phyloP scores from a whole-genome alignment of 2,797 vertebrate genomes.

The Nannoperca australis region DNA sequence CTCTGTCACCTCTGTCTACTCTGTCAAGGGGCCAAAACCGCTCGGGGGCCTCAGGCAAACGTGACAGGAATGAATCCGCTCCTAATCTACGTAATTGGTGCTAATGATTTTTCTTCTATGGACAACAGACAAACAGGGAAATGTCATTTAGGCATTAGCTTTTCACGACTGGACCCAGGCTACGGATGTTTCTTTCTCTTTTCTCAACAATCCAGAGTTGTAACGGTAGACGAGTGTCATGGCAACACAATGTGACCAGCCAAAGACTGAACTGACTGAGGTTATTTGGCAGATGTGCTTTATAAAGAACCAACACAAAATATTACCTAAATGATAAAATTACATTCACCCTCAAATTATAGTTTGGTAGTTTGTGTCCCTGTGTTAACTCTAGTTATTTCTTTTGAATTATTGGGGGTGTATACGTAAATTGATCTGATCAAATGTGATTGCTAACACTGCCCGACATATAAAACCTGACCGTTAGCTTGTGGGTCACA shows the following conservation, averaged over 20 bases:
- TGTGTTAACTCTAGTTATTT: too few relatives aligned
- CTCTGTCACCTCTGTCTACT: conserved; percentile 55
- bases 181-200: conserved; percentile 4
- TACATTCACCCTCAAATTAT: neutral
- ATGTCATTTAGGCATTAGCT: conserved; percentile 16
- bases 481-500: too few relatives aligned
- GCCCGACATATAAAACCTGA: too few relatives aligned
- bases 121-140: conserved; percentile 15
- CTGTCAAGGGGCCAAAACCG: conserved; percentile 19
- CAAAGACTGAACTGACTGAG: too few relatives aligned
- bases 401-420: too few relatives aligned
- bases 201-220: neutral
- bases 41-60: conserved; percentile 27
- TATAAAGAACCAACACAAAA: neutral
- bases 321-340: neutral
- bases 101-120: conserved; percentile 39
- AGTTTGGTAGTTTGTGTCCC: neutral
- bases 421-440: too few relatives aligned
- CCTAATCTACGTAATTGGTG: conserved; percentile 37
- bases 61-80: conserved; percentile 56
- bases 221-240: conserved; percentile 11
- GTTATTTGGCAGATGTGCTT: neutral
- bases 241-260: neutral
- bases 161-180: neutral
- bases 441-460: too few relatives aligned